phyloP scores from a whole-genome alignment of 35 echinoderm and acorn worm genomes.

The Apostichopus japonicus region DNA sequence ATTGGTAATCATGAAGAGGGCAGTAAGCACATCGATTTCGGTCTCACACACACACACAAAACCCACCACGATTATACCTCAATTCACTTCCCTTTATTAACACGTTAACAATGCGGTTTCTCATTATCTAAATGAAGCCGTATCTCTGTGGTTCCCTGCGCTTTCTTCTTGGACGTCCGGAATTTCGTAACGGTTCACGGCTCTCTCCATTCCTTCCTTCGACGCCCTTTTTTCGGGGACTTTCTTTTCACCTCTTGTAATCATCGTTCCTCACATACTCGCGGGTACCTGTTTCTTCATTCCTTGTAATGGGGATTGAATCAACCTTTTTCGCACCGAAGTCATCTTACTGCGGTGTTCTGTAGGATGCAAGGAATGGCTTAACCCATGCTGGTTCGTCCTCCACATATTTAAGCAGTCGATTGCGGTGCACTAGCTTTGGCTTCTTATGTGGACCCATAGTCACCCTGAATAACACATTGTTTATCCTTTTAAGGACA shows the following conservation, averaged over 20 bases:
- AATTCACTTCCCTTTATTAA: slow-evolving; percentile 2
- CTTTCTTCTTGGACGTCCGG: not conserved
- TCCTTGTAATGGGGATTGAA: too few species aligned
- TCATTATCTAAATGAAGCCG: not conserved
- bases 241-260: not conserved
- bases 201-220: not conserved
- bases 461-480: slow-evolving; percentile 21
- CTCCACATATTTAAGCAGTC: slow-evolving; percentile 3
- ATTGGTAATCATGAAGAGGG: not conserved
- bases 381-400: slow-evolving; percentile 30
- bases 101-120: not conserved
- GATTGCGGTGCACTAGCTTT: slow-evolving; percentile 15
- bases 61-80: too few species aligned
- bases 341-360: not conserved
- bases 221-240: not conserved
- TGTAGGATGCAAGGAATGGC: not conserved
- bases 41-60: not conserved
- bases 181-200: too few species aligned
- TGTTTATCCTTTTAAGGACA: slow-evolving; percentile 35
- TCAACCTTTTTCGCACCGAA: not conserved
- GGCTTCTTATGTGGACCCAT: not conserved
- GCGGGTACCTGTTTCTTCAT: too few species aligned
- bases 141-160: not conserved
- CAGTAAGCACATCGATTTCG: not conserved
- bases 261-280: too few species aligned